Evolutionary conservation across 2,888 invertebrate species (phyloP).

Genomic region (Rhodophaea formosa): DNA sequence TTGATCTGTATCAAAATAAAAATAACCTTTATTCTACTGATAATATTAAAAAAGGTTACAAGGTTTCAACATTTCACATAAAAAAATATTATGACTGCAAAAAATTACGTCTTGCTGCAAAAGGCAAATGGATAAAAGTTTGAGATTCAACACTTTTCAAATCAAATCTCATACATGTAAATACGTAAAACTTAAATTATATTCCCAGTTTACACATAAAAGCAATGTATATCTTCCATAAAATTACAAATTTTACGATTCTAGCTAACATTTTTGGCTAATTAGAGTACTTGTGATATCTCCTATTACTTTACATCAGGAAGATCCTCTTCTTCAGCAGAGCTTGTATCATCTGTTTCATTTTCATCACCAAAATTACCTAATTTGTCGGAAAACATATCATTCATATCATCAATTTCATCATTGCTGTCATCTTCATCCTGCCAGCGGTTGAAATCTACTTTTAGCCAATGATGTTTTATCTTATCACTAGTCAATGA

Average conservation of each 20-base stretch:
- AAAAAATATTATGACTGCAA: too few relatives aligned
- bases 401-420: slow-evolving; percentile 75
- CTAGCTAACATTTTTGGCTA: slow-evolving; percentile 38
- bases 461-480: slow-evolving; percentile 97
- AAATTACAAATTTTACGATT: not conserved
- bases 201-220: not conserved
- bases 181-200: too few relatives aligned
- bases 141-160: too few relatives aligned
- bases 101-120: too few relatives aligned
- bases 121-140: too few relatives aligned
- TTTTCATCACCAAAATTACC: slow-evolving; percentile 57
- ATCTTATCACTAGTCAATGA: slow-evolving; percentile 90
- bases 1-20: too few relatives aligned
- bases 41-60: too few relatives aligned
- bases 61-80: too few relatives aligned
- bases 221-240: not conserved
- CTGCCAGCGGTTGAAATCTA: slow-evolving; percentile 98
- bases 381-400: slow-evolving; percentile 62
- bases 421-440: slow-evolving; percentile 97
- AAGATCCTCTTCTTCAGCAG: slow-evolving; percentile 87
- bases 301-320: slow-evolving; percentile 83
- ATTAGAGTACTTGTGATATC: slow-evolving; percentile 23
- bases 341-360: slow-evolving; percentile 83
- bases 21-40: too few relatives aligned
- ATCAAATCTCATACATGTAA: too few relatives aligned